A percentile compares a stretch with the other conserved stretches of the same genome.
These are phyloP conservation scores for Drosophila ambigua DNA, from an alignment of 1,140 invertebrate genomes.

Conservation along the genomic window DNA sequence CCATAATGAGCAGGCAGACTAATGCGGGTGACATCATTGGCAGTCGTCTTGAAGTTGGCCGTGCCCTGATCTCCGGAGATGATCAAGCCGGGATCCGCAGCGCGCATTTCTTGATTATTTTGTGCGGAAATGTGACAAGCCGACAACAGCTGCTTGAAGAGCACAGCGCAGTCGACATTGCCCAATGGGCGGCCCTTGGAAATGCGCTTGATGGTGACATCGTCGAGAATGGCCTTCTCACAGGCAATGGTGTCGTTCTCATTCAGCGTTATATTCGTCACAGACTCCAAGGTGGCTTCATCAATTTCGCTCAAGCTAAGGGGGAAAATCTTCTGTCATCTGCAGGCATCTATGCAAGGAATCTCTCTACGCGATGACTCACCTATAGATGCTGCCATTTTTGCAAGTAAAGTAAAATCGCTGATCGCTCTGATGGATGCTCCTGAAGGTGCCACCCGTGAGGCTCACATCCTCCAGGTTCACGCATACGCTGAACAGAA, in stretches of 20 bases:
- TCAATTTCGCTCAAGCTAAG: slow-evolving; percentile 70
- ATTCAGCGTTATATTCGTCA: slow-evolving; percentile 43
- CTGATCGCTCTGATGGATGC: slow-evolving; percentile 62
- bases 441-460: slow-evolving; percentile 51
- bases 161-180: slow-evolving; percentile 52
- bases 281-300: slow-evolving; percentile 54
- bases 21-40: slow-evolving; percentile 49
- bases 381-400: slow-evolving; percentile 79
- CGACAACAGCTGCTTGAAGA: slow-evolving; percentile 24
- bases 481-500: slow-evolving; percentile 70
- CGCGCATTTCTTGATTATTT: slow-evolving; percentile 44
- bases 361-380: neutral
- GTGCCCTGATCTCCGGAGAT: slow-evolving; percentile 49
- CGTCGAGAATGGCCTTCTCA: slow-evolving; percentile 59
- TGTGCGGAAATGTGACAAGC: slow-evolving; percentile 16
- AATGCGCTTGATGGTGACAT: slow-evolving; percentile 56
- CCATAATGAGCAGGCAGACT: slow-evolving; percentile 47
- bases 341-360: too few relatives aligned
- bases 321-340: neutral
- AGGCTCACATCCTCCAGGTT: slow-evolving; percentile 67
- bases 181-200: slow-evolving; percentile 34
- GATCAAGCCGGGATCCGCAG: slow-evolving; percentile 10
- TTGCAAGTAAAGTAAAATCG: slow-evolving; percentile 67
- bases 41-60: slow-evolving; percentile 32
- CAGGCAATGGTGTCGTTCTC: slow-evolving; percentile 58